Evolutionary conservation across 2,797 vertebrate genomes (phyloP).

Genomic region (Botia kubotai): DNA sequence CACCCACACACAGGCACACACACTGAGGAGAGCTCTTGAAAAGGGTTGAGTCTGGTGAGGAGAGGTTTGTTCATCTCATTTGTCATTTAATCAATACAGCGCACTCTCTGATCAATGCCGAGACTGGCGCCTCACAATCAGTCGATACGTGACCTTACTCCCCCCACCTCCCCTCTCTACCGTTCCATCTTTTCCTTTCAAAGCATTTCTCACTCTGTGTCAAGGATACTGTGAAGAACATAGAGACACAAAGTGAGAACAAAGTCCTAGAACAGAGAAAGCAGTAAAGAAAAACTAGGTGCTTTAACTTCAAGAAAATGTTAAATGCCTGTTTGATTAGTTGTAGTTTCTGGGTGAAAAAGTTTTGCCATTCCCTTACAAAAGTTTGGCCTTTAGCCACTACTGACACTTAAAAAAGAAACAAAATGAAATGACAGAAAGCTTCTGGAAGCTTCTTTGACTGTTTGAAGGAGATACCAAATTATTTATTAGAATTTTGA

Average conservation of each 20-base stretch:
- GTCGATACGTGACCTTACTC: slow-evolving; percentile 43
- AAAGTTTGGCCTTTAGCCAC: background rate
- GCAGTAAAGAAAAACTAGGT: background rate
- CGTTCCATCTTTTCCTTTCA: slow-evolving; percentile 13
- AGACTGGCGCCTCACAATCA: slow-evolving; percentile 48
- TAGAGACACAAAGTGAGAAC: slow-evolving; percentile 26
- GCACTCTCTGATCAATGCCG: slow-evolving; percentile 60
- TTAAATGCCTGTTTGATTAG: background rate
- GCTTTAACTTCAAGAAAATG: background rate
- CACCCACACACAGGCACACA: slow-evolving; percentile 16
- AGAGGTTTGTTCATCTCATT: slow-evolving; percentile 58
- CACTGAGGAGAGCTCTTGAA: slow-evolving; percentile 31
- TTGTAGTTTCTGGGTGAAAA: background rate
- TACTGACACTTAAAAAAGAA: background rate
- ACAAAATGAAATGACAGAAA: background rate
- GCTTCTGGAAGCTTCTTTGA: background rate
- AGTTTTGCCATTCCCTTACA: background rate
- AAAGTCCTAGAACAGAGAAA: slow-evolving; percentile 25
- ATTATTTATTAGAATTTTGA: too few species aligned
- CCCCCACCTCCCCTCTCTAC: background rate
- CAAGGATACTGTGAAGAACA: slow-evolving; percentile 30
- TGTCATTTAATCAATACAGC: slow-evolving; percentile 64
- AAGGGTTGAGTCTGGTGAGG: slow-evolving; percentile 42
- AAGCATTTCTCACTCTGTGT: slow-evolving; percentile 26
- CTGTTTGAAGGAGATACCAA: too few species aligned